These are phyloP conservation scores for Drosophila imparisetae DNA, from an alignment of 2,888 invertebrate genomes.

Conservation along the genomic window DNA sequence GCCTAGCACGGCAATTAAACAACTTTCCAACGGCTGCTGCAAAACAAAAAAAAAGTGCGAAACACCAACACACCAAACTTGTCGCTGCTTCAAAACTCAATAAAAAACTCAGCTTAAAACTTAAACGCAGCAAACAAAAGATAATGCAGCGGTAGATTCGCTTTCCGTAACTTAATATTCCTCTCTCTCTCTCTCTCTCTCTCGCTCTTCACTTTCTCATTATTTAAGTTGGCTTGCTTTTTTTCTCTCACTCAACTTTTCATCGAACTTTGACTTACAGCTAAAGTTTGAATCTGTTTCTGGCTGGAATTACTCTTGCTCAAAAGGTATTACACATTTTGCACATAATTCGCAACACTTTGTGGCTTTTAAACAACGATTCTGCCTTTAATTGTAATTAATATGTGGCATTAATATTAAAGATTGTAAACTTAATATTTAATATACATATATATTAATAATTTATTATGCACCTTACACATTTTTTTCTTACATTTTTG, in stretches of 20 bases:
- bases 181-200: constrained; percentile 2
- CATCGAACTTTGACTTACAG: constrained; percentile 71
- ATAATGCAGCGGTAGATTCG: constrained; percentile 22
- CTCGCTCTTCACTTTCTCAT: constrained; percentile 2
- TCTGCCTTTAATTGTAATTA: not conserved
- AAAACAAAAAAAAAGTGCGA: constrained; percentile 16
- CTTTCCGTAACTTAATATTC: constrained; percentile 2
- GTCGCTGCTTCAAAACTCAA: constrained; percentile 56
- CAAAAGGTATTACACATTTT: constrained; percentile 36
- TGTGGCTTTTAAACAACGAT: constrained; percentile 3
- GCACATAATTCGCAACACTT: constrained; percentile 23
- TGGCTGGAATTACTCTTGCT: constrained; percentile 29
- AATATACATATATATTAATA: not conserved
- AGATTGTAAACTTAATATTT: not conserved
- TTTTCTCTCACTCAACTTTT: constrained; percentile 69
- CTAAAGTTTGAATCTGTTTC: constrained; percentile 46
- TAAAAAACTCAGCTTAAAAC: constrained; percentile 63
- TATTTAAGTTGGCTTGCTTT: constrained; percentile 37
- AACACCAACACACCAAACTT: constrained; percentile 50
- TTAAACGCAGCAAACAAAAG: constrained; percentile 61
- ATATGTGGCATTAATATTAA: not conserved
- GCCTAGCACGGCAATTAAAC: constrained; percentile 49
- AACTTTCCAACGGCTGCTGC: constrained; percentile 8
- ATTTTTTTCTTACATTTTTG: not conserved
- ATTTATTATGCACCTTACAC: not conserved